These are phyloP conservation scores for Drosophila paramelanica DNA, from an alignment of 2,888 invertebrate species.

Conservation along the genomic window DNA sequence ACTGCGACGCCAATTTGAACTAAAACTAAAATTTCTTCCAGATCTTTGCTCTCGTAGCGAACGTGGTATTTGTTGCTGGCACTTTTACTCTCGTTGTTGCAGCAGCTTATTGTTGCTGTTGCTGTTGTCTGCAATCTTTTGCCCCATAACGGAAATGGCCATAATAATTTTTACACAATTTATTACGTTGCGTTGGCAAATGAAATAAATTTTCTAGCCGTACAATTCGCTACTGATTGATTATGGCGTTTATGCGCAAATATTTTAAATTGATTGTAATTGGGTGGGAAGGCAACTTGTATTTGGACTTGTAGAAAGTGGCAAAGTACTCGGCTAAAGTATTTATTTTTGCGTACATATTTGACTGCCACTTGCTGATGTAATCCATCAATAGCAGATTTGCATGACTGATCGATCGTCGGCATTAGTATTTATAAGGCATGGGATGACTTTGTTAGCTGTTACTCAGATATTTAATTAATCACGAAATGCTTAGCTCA, in stretches of 20 bases:
- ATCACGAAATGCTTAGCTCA: constrained; percentile 14
- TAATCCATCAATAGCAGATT: constrained; percentile 25
- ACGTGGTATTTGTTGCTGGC: constrained; percentile 36
- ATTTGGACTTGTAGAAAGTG: constrained; percentile 29
- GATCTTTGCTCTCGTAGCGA: constrained; percentile 63
- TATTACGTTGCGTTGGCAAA: constrained; percentile 70
- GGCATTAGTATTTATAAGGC: constrained; percentile 10
- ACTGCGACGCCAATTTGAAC: constrained; percentile 58
- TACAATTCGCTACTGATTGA: constrained; percentile 42
- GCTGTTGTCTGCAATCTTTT: constrained; percentile 28
- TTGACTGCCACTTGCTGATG: constrained; percentile 26
- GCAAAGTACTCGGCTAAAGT: constrained; percentile 1
- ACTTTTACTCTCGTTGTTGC: constrained; percentile 74
- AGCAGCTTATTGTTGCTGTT: background rate
- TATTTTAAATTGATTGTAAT: constrained; percentile 56
- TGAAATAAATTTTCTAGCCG: constrained; percentile 59
- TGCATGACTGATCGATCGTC: constrained; percentile 37
- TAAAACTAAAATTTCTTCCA: constrained; percentile 58
- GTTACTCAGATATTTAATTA: constrained; percentile 30
- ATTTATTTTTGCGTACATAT: constrained; percentile 1
- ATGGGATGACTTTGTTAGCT: constrained; percentile 13
- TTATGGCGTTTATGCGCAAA: constrained; percentile 56
- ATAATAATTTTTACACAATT: constrained; percentile 75
- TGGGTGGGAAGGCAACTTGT: constrained; percentile 18
- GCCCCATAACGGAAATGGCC: constrained; percentile 71